A percentile compares a stretch with the other conserved stretches of the same genome.
These are phyloP conservation scores for Diogma glabrata DNA, from an alignment of 2,888 invertebrate genomes.

Conservation along the genomic window DNA sequence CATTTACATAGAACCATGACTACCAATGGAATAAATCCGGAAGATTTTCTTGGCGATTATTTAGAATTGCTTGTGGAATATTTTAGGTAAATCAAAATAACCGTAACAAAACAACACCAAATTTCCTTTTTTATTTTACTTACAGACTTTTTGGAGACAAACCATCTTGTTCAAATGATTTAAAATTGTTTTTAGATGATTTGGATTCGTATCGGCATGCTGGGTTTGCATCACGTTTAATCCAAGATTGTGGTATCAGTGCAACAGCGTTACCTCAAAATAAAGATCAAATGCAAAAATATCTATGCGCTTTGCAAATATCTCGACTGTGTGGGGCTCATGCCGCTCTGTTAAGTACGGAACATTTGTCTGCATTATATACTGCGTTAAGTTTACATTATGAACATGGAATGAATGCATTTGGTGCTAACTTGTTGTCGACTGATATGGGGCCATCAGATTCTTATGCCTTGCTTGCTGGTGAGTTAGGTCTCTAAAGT, in stretches of 20 bases:
- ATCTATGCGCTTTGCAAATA: slow-evolving; percentile 66
- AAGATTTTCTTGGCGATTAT: slow-evolving; percentile 47
- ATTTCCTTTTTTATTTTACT: not conserved
- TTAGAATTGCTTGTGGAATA: slow-evolving; percentile 64
- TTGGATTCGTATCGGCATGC: slow-evolving; percentile 43
- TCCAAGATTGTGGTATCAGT: slow-evolving; percentile 51
- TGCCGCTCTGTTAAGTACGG: slow-evolving; percentile 41
- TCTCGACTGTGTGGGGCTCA: slow-evolving; percentile 60
- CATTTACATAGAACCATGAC: slow-evolving; percentile 57
- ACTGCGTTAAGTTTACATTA: slow-evolving; percentile 53
- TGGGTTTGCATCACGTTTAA: slow-evolving; percentile 46
- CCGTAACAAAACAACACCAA: not conserved
- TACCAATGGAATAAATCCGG: slow-evolving; percentile 41
- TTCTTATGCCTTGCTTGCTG: slow-evolving; percentile 67
- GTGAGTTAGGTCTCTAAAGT: slow-evolving; percentile 26
- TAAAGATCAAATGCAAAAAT: slow-evolving; percentile 69
- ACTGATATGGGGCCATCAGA: slow-evolving; percentile 69
- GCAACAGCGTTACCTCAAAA: slow-evolving; percentile 50
- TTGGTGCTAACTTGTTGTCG: slow-evolving; percentile 44
- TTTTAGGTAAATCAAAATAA: slow-evolving; percentile 36
- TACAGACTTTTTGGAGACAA: slow-evolving; percentile 61
- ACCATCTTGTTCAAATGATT: slow-evolving; percentile 74
- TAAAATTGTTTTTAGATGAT: slow-evolving; percentile 60
- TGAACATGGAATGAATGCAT: slow-evolving; percentile 45
- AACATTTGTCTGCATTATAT: slow-evolving; percentile 46